Percentiles rank a stretch among this genome's conserved stretches.
Evolutionary conservation across 2,113 vertebrate species (phyloP).

Genomic region (Platichthys stellatus): DNA sequence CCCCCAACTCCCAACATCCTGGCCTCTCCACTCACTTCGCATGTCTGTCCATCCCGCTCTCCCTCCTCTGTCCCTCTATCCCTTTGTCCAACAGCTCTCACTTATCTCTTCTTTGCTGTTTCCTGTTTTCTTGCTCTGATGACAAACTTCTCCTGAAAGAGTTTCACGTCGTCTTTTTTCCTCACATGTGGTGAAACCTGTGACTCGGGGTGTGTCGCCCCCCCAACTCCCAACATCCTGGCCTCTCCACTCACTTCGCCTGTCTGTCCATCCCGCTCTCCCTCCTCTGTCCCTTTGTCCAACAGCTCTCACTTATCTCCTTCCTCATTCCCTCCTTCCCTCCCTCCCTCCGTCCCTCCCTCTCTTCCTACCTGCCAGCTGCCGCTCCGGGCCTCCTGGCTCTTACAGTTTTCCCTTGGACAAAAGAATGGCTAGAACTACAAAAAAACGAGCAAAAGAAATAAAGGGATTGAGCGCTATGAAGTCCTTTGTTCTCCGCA

Average conservation of each 20-base stretch:
- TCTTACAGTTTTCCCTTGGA: conserved; percentile 56
- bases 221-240: conserved; percentile 10
- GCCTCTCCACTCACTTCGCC: conserved; percentile 7
- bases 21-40: conserved; percentile 6
- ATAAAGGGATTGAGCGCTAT: conserved; percentile 58
- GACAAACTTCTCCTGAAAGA: too few relatives aligned
- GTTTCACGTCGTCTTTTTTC: background rate
- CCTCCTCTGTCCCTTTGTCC: conserved; percentile 26
- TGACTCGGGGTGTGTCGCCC: background rate
- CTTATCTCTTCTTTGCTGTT: background rate
- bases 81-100: conserved; percentile 35
- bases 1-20: conserved; percentile 12
- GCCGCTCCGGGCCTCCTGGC: conserved; percentile 80
- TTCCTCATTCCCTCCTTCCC: conserved; percentile 15
- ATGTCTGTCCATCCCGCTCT: conserved; percentile 8
- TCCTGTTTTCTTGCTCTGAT: background rate
- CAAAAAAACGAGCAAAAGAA: conserved; percentile 16
- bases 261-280: conserved; percentile 7
- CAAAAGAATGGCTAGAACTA: conserved; percentile 70
- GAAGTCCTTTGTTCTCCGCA: conserved; percentile 61
- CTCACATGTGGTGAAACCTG: background rate
- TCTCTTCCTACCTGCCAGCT: conserved; percentile 89
- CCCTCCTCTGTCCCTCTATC: background rate
- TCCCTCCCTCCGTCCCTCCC: conserved; percentile 35
- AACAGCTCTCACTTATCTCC: conserved; percentile 42